Evolutionary conservation across 2,888 invertebrate genomes (phyloP).

Genomic region (Acleris cristana): DNA sequence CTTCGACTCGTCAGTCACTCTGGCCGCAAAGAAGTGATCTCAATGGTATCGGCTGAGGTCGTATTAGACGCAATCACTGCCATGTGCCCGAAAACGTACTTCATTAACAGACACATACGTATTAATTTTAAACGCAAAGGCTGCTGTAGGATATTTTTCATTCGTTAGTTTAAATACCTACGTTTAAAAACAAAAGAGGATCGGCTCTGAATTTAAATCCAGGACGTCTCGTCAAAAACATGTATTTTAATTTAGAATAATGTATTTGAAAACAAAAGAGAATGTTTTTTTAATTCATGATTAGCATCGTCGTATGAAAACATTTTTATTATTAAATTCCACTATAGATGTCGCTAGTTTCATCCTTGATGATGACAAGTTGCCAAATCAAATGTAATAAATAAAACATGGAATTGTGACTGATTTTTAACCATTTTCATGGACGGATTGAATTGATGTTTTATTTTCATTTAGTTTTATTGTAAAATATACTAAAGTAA

Average conservation of each 20-base stretch:
- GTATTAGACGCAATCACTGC: conserved; percentile 60
- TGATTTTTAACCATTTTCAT: conserved; percentile 41
- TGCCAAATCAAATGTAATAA: conserved; percentile 7
- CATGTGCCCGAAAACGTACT: conserved; percentile 60
- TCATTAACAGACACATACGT: conserved; percentile 48
- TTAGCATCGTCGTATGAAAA: neutral
- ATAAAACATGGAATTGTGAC: conserved; percentile 27
- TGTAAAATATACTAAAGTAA: conserved; percentile 55
- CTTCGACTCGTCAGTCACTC: conserved; percentile 46
- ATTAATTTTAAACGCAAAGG: conserved; percentile 50
- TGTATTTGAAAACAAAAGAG: too few species aligned
- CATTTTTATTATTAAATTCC: conserved; percentile 24
- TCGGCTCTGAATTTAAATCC: neutral
- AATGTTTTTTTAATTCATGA: too few species aligned
- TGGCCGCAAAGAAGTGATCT: conserved; percentile 75
- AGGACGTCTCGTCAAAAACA: neutral
- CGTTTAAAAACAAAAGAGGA: neutral
- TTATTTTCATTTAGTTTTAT: conserved; percentile 42
- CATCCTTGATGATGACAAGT: conserved; percentile 38
- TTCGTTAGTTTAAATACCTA: conserved; percentile 2
- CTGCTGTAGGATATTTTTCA: conserved; percentile 45
- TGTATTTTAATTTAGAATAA: neutral
- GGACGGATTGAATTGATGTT: conserved; percentile 32
- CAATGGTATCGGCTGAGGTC: conserved; percentile 61
- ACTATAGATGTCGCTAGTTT: conserved; percentile 50